These are phyloP conservation scores for Chanos chanos DNA, from an alignment of 2,797 vertebrate genomes.

Conservation along the genomic window DNA sequence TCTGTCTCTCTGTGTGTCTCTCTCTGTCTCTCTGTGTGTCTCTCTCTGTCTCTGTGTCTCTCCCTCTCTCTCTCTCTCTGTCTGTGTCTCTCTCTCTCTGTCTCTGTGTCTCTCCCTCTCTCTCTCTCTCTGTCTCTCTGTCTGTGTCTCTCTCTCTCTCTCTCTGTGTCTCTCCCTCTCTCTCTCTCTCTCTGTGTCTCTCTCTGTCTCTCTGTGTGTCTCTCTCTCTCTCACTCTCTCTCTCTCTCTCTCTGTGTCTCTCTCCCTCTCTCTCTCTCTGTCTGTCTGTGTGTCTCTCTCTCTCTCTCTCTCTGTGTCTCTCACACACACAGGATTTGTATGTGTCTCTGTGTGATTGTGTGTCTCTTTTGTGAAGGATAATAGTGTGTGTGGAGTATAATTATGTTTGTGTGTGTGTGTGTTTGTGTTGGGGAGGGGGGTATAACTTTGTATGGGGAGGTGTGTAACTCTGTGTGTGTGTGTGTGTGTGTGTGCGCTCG, in stretches of 20 bases:
- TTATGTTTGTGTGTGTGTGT: not conserved
- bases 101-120: not conserved
- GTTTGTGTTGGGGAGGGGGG: no score
- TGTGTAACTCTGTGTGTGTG: conserved; percentile 5
- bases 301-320: conserved; percentile 1
- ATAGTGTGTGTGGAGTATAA: no score
- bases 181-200: no score
- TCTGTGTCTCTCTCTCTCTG: not conserved
- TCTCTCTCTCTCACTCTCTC: no score
- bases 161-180: no score
- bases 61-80: not conserved
- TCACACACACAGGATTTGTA: no score
- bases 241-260: not conserved
- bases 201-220: no score
- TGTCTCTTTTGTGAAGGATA: no score
- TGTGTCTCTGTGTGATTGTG: no score
- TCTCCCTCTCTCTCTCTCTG: not conserved
- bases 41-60: not conserved
- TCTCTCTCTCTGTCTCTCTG: not conserved
- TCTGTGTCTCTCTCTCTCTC: not conserved
- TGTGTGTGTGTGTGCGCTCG: conserved; percentile 10
- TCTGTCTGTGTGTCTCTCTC: not conserved
- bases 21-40: not conserved
- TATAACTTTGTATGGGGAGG: no score
- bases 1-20: not conserved